Evolutionary conservation across 2,797 vertebrate species (phyloP).

Genomic region (Liparis tanakae): DNA sequence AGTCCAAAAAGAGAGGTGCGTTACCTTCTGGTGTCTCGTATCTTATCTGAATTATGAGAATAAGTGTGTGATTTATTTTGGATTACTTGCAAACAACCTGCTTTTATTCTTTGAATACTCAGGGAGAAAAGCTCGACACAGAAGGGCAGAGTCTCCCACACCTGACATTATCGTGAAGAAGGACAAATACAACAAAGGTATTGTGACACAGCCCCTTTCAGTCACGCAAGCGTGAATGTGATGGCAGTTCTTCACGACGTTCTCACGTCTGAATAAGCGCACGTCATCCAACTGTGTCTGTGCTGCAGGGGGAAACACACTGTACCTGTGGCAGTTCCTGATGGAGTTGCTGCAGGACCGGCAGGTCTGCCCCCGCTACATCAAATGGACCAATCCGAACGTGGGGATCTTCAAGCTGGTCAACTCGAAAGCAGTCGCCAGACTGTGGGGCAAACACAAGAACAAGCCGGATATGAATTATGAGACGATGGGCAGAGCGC

Average conservation of each 20-base stretch:
- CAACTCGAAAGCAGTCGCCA: constrained; percentile 96
- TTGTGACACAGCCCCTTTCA: not conserved
- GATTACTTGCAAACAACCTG: not conserved
- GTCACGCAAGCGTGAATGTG: not conserved
- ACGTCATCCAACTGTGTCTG: constrained; percentile 35
- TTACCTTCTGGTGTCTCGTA: not conserved
- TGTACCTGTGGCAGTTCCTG: constrained; percentile 98
- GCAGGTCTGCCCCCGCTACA: constrained; percentile 95
- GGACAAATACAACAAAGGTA: constrained; percentile 97
- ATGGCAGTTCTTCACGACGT: not conserved
- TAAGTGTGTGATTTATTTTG: not conserved
- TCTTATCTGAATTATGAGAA: not conserved
- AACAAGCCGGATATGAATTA: constrained; percentile 99
- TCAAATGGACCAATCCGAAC: constrained; percentile 96
- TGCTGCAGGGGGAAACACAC: constrained; percentile 88
- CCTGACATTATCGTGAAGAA: constrained; percentile 95
- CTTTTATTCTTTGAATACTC: constrained; percentile 36
- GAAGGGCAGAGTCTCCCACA: constrained; percentile 90
- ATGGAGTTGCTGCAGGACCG: constrained; percentile 95
- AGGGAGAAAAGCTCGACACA: constrained; percentile 89
- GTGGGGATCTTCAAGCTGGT: constrained; percentile 97
- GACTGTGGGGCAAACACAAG: constrained; percentile 97
- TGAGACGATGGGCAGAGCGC: constrained; percentile 97
- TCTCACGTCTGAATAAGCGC: not conserved
- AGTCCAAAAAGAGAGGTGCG: constrained; percentile 91